Conservation (phyloP, 2,113 vertebrate genomes). For the Accipiter cooperii region DNA sequence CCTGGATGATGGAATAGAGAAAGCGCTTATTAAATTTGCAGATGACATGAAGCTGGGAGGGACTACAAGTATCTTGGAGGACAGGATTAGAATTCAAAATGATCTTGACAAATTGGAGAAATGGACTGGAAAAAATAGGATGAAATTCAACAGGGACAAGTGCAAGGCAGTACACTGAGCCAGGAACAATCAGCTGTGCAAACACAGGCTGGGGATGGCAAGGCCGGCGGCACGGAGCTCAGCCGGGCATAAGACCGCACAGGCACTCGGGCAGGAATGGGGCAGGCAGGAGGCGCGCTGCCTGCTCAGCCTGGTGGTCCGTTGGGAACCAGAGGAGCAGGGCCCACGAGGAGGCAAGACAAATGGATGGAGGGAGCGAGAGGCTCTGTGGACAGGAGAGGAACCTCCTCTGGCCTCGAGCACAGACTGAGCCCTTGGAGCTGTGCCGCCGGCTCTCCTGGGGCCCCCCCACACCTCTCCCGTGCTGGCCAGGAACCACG, state of each 20-base stretch:
- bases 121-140: conserved; percentile 65
- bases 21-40: conserved; percentile 63
- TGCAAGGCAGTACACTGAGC: not conserved
- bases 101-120: conserved; percentile 64
- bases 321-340: not conserved
- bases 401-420: not conserved
- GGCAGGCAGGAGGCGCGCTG: not conserved
- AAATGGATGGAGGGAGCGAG: fast-evolving
- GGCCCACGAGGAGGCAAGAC: not conserved
- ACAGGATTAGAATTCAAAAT: conserved; percentile 62
- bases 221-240: not conserved
- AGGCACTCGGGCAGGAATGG: not conserved
- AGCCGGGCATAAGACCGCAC: not conserved
- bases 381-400: not conserved
- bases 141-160: conserved; percentile 54
- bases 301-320: not conserved
- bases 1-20: conserved; percentile 42
- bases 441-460: fast-evolving
- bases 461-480: fast-evolving
- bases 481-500: fast-evolving
- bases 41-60: conserved; percentile 59
- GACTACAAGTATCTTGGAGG: conserved; percentile 59
- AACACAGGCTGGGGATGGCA: not conserved
- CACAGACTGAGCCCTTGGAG: not conserved
- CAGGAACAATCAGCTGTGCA: conserved; percentile 12